Evolutionary conservation across 1,140 invertebrate genomes (phyloP), one percentile per base, ranked within the genome.

Genomic region (Caenorhabditis latens): DNA sequence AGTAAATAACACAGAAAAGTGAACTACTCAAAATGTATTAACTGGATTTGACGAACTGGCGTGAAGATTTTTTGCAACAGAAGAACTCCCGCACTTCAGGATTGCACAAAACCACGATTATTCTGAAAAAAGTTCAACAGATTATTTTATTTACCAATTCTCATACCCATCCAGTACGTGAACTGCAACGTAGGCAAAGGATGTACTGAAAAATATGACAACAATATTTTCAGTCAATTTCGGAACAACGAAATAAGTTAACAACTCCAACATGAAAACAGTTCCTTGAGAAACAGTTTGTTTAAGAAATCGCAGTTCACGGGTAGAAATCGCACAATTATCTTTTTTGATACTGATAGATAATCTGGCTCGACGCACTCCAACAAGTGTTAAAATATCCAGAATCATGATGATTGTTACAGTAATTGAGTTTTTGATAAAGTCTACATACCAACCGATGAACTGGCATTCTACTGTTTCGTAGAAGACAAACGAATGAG

Each of bases 241-340:
- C 0, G 21, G 21, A 63, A 32, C 14, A 9, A 9, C 24, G 32
- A 63, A 63, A 9, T 32, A 63, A 3, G 61, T 32, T 9, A 63
- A 32, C 24, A 63, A 11, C n/a, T 63, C 61, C 61, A 63, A 24
- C 61, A 63, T 63, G 9, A 63, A 63, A 63, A 63, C n/a, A 13
- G 24, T 32, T 19, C 61, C 61, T 63, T 63, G 61, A 13, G 24
- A 13, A 21, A 63, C 61, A 9, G 24, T 24, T 32, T 63, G 61
- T 40, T 63, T 63, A 2, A 63, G 14, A 63, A 63, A 63, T 32
- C 61, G 24, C 4, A 0, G 1, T 11, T 63, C 61, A 13, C 61
- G 21, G 9, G 24, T 9, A 5, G 61, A 11, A 32, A 63, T 63
- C 24, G 19, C n/a, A 11, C 32, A 11, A 9, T 24, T 32, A 3